A percentile compares a stretch with the other conserved stretches of the same genome.
phyloP scores from a whole-genome alignment of 2,113 vertebrate genomes.

The Amblyornis subalaris region DNA sequence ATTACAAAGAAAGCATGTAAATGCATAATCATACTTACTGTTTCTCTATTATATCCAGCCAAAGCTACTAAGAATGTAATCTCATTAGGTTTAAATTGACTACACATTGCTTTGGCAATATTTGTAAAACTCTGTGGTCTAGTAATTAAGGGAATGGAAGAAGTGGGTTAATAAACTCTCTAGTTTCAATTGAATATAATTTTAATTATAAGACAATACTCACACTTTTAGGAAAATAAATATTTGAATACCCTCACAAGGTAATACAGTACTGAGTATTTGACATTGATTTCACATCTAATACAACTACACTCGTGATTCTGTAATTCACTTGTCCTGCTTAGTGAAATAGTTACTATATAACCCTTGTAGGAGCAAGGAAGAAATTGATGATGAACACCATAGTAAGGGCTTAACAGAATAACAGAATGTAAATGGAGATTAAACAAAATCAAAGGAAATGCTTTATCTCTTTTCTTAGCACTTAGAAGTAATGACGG shows the following conservation, averaged over 20 bases:
- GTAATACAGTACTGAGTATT: neutral
- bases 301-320: neutral
- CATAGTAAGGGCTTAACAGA: constrained; percentile 7
- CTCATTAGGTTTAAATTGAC: constrained; percentile 54
- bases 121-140: constrained; percentile 2
- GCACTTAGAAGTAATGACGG: constrained; percentile 30
- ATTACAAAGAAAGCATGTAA: constrained; percentile 17
- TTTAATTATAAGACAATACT: neutral
- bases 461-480: constrained; percentile 46
- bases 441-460: constrained; percentile 33
- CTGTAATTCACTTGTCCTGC: neutral
- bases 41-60: constrained; percentile 3
- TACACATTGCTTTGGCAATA: constrained; percentile 29
- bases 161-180: constrained; percentile 5
- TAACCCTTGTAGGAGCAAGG: neutral
- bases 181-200: neutral
- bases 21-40: neutral
- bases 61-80: constrained; percentile 39
- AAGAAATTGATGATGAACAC: constrained; percentile 11
- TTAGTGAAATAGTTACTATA: neutral
- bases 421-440: neutral
- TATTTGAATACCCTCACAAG: neutral
- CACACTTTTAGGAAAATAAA: constrained; percentile 14
- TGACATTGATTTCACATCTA: neutral
- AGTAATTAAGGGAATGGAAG: constrained; percentile 2